Base-by-base conservation (phyloP, 1,140 invertebrate genomes). In the Calliphora vicina region DNA sequence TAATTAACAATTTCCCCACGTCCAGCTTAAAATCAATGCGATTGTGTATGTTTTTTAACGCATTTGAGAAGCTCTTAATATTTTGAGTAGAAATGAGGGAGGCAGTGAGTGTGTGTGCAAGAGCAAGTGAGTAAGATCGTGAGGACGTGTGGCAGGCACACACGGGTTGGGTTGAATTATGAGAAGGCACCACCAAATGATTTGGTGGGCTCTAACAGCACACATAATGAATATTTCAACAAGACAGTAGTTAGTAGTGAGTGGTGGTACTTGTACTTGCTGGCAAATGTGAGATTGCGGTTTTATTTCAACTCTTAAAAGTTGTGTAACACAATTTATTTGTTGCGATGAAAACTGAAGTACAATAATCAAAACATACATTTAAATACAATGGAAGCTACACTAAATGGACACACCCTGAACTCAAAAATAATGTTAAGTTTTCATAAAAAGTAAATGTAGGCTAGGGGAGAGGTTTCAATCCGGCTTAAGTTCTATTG, bases 231-330 rank as follows among this genome's bases (percentile, higher is more conserved):
- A 67, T 25, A 67, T 23, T 67, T 67, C 17, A 67, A 23, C 61
- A 67, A 67, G 61, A 67, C 61, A 10, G 23, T 23, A 0, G 61
- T 10, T 23, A n/a, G n/a, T 67, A 67, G 61, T 23, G n/a, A 67
- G n/a, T 67, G 6, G 35, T 35, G 6, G 4, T 35, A 5, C 6
- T 35, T 10, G 35, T 35, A 35, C 5, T 35, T 35, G 0, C 35
- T 35, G 35, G 35, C 8, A 35, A 35, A 35, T n/a, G 29, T 10
- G 35, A 35, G 35, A 35, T 67, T 67, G 61, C n/a, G 61, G 61
- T 67, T 67, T 67, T 23, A 67, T 67, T 67, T 67, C 20, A n/a
- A n/a, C 61, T 67, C 61, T 67, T 67, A 67, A 67, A 67, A 6
- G 20, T 67, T 67, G 61, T 20, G 61, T 67, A 67, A 67, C n/a